Evolutionary conservation across 2,888 invertebrate species (phyloP), one percentile per base, ranked within the genome.

Genomic region (Lasioglossum zephyrum): DNA sequence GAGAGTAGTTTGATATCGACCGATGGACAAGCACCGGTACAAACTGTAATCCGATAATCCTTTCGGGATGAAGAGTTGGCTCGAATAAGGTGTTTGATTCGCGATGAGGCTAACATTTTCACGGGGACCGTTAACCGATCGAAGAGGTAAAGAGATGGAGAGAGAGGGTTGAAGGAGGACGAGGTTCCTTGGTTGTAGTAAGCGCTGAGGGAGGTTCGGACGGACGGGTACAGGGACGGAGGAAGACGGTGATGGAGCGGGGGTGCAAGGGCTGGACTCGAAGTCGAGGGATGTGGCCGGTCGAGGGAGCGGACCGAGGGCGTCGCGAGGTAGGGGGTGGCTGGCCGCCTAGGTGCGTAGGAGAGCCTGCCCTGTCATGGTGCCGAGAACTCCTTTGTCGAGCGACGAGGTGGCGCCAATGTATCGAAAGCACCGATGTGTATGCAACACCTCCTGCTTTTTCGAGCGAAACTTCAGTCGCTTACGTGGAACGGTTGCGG

Each of bases 401-500:
- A 81, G 86, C 88, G 78, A 79, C 91, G 90, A 94, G 93, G 93
- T 94, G 94, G 94, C 94, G 94, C 94, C 92, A 93, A 93, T 89
- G 93, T 92, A 87, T 91, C 91, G 90, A 89, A 90, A 83, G 85
- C 85, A 78, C 79, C 85, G 90, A 90, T 76, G 88, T 77, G 88
- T 82, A 49, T 72, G 80, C 73, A 66, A 76, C 57, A 60, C 36
- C 73, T 53, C 49, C 73, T 80, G 79, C 39, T 82, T 79, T 79
- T 83, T 60, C 76, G 82, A 79, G 86, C 84, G 90, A 89, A 84
- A 84, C 74, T 80, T 92, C 94, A 95, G 95, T 95, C 90, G 93
- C 94, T 94, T 92, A 94, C 93, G 93, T 93, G 94, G 93, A 94
- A 93, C 92, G 93, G 94, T 92, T 92, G 92, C 88, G 92, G 92